phyloP scores from a whole-genome alignment of 2,113 vertebrate genomes.

The Ginglymostoma cirratum region DNA sequence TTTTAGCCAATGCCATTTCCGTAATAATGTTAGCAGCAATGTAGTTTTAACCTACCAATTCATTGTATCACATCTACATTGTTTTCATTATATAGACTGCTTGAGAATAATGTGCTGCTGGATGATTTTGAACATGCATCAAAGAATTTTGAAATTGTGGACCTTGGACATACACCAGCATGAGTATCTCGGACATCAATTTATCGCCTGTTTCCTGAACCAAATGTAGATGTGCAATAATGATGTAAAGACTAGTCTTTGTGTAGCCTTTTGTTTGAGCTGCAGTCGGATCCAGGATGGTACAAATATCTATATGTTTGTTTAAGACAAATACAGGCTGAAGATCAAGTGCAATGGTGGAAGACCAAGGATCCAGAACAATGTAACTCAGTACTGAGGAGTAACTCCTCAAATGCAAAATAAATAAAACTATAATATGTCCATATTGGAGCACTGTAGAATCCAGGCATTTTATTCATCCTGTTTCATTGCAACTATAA shows the following conservation, averaged over 20 bases:
- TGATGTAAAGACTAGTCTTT: constrained; percentile 26
- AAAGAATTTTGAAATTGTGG: constrained; percentile 69
- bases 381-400: constrained; percentile 1
- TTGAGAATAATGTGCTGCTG: constrained; percentile 82
- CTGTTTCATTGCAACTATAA: neutral
- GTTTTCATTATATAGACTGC: constrained; percentile 88
- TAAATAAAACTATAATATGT: neutral
- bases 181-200: constrained; percentile 67
- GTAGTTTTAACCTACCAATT: constrained; percentile 50
- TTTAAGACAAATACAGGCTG: constrained; percentile 28
- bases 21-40: constrained; percentile 7
- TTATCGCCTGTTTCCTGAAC: constrained; percentile 29
- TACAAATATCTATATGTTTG: neutral
- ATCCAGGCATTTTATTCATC: neutral
- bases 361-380: neutral
- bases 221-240: constrained; percentile 36
- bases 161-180: constrained; percentile 74
- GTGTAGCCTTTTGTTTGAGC: constrained; percentile 15
- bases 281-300: constrained; percentile 8
- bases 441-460: neutral
- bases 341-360: neutral
- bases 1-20: neutral
- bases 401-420: neutral
- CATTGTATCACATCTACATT: constrained; percentile 69
- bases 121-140: constrained; percentile 76